Conservation (phyloP, 2,797 vertebrate genomes). For the Huso huso region DNA sequence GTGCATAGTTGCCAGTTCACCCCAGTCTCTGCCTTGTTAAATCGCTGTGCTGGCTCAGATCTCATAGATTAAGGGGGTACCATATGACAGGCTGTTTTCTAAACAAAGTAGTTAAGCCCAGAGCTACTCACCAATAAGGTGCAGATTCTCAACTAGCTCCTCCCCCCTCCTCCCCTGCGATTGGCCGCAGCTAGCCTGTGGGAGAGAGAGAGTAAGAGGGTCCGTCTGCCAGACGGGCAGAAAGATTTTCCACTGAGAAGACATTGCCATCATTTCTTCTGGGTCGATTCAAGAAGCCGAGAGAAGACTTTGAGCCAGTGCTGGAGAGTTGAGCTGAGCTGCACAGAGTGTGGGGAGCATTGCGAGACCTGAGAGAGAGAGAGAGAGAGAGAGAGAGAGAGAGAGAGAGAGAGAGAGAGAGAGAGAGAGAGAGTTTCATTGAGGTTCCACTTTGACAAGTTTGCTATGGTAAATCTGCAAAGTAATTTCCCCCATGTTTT, state of each 20-base stretch:
- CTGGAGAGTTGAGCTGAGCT: constrained; percentile 68
- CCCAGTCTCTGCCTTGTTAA: too few relatives aligned
- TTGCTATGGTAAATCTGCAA: too few relatives aligned
- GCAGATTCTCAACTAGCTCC: constrained; percentile 76
- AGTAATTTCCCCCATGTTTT: too few relatives aligned
- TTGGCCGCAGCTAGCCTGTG: constrained; percentile 79
- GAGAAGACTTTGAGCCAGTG: constrained; percentile 48
- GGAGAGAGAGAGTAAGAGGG: constrained; percentile 76
- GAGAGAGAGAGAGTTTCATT: too few relatives aligned
- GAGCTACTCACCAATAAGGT: constrained; percentile 79
- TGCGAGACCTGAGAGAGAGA: constrained; percentile 59
- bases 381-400: too few relatives aligned
- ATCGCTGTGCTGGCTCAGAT: too few relatives aligned
- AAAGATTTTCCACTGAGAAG: constrained; percentile 67
- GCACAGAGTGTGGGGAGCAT: constrained; percentile 67
- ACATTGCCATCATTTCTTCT: constrained; percentile 67
- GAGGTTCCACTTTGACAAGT: too few relatives aligned
- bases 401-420: constrained; percentile 25
- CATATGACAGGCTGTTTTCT: too few relatives aligned
- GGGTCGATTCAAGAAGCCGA: constrained; percentile 62
- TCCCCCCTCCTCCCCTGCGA: constrained; percentile 75
- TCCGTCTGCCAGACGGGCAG: constrained; percentile 72
- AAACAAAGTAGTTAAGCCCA: constrained; percentile 3
- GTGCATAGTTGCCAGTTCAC: too few relatives aligned
- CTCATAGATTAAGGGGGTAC: too few relatives aligned